Evolutionary conservation across 2,888 invertebrate genomes (phyloP).

Genomic region (Carcina quercana): DNA sequence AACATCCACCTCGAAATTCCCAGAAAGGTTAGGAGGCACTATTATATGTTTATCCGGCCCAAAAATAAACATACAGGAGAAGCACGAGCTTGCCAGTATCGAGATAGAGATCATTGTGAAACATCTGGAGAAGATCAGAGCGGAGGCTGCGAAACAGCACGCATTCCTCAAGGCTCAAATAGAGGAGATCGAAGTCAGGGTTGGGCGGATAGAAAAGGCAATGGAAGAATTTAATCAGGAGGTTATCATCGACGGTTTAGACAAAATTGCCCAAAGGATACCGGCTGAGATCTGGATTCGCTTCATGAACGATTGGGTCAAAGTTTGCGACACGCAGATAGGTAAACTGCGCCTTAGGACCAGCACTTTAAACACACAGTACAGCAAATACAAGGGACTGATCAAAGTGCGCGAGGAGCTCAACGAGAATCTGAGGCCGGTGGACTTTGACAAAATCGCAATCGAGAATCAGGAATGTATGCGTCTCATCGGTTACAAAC

Average conservation of each 20-base stretch:
- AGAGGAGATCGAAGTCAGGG: conserved; percentile 71
- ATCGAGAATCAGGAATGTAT: conserved; percentile 74
- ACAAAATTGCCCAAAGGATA: conserved; percentile 75
- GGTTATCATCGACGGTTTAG: conserved; percentile 68
- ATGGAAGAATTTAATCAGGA: conserved; percentile 61
- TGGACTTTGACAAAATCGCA: conserved; percentile 77
- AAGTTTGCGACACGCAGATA: conserved; percentile 65
- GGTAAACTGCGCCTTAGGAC: conserved; percentile 75
- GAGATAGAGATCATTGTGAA: conserved; percentile 65
- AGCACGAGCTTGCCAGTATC: conserved; percentile 59
- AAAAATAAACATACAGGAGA: conserved; percentile 66
- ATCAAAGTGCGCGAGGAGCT: conserved; percentile 72
- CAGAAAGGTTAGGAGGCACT: conserved; percentile 46
- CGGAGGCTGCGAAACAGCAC: conserved; percentile 43
- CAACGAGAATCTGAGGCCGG: conserved; percentile 72
- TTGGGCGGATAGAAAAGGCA: conserved; percentile 63
- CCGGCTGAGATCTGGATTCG: conserved; percentile 76
- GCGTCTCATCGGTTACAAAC: conserved; percentile 69
- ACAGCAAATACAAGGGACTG: conserved; percentile 67
- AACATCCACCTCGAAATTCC: conserved; percentile 25
- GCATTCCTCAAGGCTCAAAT: conserved; percentile 62
- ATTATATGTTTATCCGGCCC: conserved; percentile 42
- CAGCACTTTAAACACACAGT: conserved; percentile 69
- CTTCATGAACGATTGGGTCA: conserved; percentile 77
- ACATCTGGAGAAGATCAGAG: conserved; percentile 35